Conservation (phyloP, 2,797 vertebrate species). For the Sebastes kiyomatsui region DNA sequence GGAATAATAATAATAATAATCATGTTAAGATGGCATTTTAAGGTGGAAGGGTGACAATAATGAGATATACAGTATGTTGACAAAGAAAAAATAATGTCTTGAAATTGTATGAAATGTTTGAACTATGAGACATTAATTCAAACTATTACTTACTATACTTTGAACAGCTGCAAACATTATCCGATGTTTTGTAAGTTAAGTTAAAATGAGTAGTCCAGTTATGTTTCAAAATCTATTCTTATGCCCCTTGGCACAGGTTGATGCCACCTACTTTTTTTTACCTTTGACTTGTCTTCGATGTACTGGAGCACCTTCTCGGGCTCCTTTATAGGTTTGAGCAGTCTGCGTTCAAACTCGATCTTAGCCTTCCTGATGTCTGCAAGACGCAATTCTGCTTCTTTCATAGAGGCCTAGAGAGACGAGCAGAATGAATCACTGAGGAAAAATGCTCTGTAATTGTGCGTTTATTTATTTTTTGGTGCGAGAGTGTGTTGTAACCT, state of each 20-base stretch:
- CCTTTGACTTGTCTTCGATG: constrained; percentile 53
- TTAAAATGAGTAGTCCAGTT: not conserved
- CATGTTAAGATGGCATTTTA: not conserved
- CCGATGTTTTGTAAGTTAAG: not conserved
- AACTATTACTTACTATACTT: not conserved
- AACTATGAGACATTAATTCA: not conserved
- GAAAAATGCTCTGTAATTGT: not conserved
- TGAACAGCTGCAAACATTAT: not conserved
- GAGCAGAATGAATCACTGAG: not conserved
- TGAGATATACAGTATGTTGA: not conserved
- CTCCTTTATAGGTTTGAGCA: constrained; percentile 29
- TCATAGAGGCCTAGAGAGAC: constrained; percentile 47
- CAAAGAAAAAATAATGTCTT: not conserved
- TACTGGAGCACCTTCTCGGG: constrained; percentile 54
- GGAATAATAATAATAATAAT: not conserved
- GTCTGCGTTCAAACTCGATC: constrained; percentile 53
- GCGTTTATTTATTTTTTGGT: not conserved
- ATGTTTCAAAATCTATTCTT: not conserved
- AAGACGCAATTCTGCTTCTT: constrained; percentile 55
- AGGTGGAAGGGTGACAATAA: not conserved
- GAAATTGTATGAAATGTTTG: not conserved
- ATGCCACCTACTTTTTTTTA: constrained; percentile 8
- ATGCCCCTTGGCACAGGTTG: not conserved
- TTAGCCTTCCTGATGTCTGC: constrained; percentile 54
- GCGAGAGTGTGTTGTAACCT: constrained; percentile 24